Evolutionary conservation across 2,888 invertebrate species (phyloP), one percentile per base, ranked within the genome.

Genomic region (Hypena proboscidalis): DNA sequence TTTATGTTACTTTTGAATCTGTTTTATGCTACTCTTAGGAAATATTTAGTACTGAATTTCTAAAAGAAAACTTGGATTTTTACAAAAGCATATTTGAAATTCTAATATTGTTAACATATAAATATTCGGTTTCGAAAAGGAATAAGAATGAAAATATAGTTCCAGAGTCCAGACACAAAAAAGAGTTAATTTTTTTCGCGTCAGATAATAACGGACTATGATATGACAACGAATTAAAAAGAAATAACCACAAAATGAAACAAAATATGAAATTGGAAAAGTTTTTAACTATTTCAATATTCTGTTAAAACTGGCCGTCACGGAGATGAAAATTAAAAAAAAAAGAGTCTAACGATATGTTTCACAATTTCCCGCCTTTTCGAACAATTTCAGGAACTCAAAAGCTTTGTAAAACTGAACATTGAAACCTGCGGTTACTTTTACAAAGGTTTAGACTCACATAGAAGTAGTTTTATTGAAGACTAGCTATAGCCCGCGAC

Each of bases 321-420:
- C 20, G 29, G n/a, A 6, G 10, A 3, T n/a, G n/a, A n/a, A n/a
- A n/a, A 6, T 21, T 15, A 6, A 21, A 37, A 37, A 37, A 37
- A 15, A 15, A 10, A 10, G 5, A 2, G 14, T 22, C 29, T 20
- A 36, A 9, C 14, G 8, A 26, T 8, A 17, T n/a, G n/a, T n/a
- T 4, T 27, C 19, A 10, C 8, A 7, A 13, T 5, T 29, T 29
- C 8, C 3, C 4, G 13, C n/a, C n/a, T n/a, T n/a, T 1, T 5
- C 1, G 1, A 21, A 27, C 13, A 9, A 20, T 36, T 13, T 3
- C 13, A 20, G 3, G 2, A 21, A 27, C 27, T 21, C 7, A 36
- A 27, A 36, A 4, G 13, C 6, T 35, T 27, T 15, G n/a, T 31
- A 6, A 17, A 21, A 13, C 3, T 27, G 4, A 11, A 17, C 11